Conservation (phyloP, 1,140 invertebrate species). For the Limonius californicus region DNA sequence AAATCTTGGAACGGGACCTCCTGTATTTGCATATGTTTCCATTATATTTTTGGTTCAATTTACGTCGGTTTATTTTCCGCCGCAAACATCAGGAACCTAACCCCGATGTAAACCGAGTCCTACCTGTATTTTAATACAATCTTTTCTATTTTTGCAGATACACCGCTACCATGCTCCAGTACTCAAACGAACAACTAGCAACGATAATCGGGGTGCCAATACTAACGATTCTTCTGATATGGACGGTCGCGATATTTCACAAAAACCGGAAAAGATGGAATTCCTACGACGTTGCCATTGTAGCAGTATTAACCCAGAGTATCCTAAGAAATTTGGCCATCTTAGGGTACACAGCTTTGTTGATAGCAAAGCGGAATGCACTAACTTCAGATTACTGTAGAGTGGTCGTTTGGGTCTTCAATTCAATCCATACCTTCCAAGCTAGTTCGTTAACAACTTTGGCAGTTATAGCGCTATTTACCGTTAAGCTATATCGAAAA, state of each 20-base stretch:
- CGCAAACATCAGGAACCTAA: too few relatives aligned
- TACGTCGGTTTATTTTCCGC: too few relatives aligned
- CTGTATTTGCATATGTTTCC: too few relatives aligned
- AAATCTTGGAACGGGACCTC: too few relatives aligned
- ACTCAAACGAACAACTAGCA: constrained; percentile 42
- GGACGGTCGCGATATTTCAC: constrained; percentile 48
- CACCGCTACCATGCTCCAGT: constrained; percentile 35
- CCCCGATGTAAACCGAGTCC: too few relatives aligned
- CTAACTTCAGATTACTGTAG: constrained; percentile 46
- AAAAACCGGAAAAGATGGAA: constrained; percentile 50
- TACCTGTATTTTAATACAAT: too few relatives aligned
- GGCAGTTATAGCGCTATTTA: constrained; percentile 50
- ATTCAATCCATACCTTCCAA: constrained; percentile 53
- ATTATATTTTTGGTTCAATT: too few relatives aligned
- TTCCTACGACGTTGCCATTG: constrained; percentile 52
- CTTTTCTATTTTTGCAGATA: too few relatives aligned
- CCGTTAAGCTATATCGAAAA: constrained; percentile 47
- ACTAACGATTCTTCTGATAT: constrained; percentile 43
- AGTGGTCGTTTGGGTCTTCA: constrained; percentile 50
- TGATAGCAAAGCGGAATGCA: constrained; percentile 38
- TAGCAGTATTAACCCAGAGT: constrained; percentile 47
- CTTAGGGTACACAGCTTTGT: constrained; percentile 46
- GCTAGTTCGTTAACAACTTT: constrained; percentile 53
- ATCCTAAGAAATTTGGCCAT: constrained; percentile 47
- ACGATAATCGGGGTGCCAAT: constrained; percentile 47